These are phyloP conservation scores for Oenanthe melanoleuca DNA, from an alignment of 2,113 vertebrate genomes.

Conservation along the genomic window DNA sequence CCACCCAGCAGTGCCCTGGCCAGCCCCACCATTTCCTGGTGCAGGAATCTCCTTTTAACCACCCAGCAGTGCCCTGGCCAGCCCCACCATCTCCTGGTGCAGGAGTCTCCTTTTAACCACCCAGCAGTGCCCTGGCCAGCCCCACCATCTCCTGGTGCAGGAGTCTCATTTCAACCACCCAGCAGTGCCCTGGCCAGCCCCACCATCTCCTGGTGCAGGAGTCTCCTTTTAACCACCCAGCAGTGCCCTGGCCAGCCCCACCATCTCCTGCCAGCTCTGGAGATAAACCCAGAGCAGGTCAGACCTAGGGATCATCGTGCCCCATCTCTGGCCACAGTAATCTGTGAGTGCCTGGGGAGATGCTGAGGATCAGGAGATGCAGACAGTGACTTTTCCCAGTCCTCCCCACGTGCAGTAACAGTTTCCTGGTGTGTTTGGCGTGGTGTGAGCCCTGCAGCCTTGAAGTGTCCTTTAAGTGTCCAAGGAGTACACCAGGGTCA, in stretches of 20 bases:
- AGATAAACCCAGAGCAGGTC: slow-evolving; percentile 20
- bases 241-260: neutral
- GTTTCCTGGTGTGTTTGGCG: neutral
- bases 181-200: neutral
- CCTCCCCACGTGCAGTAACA: neutral
- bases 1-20: too few relatives aligned
- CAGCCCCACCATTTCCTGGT: neutral
- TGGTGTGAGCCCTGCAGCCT: neutral
- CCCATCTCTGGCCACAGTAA: neutral
- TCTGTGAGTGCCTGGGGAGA: neutral
- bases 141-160: neutral
- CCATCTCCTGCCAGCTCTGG: neutral
- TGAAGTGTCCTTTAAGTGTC: neutral
- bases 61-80: neutral
- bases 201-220: neutral
- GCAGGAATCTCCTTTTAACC: neutral
- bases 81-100: neutral
- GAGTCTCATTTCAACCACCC: neutral
- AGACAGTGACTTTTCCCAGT: neutral
- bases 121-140: too few relatives aligned
- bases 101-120: neutral
- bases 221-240: neutral
- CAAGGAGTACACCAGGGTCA: neutral
- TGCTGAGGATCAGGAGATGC: neutral
- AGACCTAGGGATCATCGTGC: neutral